Percentiles rank a stretch among this genome's conserved stretches.
These are phyloP conservation scores for Drosophila rufa DNA, from an alignment of 1,140 invertebrate genomes.

Conservation along the genomic window DNA sequence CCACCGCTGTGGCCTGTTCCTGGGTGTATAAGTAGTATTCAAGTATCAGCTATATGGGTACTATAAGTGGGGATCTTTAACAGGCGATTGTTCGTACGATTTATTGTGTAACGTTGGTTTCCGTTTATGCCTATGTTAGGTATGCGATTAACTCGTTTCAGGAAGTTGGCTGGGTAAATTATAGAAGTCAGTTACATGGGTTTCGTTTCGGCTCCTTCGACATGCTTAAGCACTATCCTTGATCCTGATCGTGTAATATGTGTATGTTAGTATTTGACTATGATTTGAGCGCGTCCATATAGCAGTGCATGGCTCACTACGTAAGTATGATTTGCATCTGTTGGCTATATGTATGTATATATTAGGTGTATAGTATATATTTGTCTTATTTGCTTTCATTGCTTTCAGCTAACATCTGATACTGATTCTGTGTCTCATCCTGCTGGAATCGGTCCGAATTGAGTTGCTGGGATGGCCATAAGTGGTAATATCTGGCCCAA, in stretches of 20 bases:
- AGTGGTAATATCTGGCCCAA: background rate
- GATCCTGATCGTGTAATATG: conserved; percentile 28
- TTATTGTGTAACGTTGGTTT: conserved; percentile 60
- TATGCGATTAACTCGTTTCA: conserved; percentile 21
- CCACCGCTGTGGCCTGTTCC: conserved; percentile 1
- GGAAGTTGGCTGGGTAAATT: conserved; percentile 50
- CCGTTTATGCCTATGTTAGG: background rate
- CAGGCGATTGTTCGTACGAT: conserved; percentile 74
- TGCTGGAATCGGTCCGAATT: background rate
- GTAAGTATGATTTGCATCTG: conserved; percentile 28
- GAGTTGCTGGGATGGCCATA: conserved; percentile 12
- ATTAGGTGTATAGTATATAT: conserved; percentile 43
- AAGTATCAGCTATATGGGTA: conserved; percentile 29
- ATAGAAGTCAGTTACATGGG: conserved; percentile 41
- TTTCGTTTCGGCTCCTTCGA: conserved; percentile 42
- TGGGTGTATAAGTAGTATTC: conserved; percentile 25
- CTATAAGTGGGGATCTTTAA: conserved; percentile 38
- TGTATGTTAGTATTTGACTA: conserved; percentile 52
- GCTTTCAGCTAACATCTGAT: conserved; percentile 77
- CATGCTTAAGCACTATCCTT: conserved; percentile 19
- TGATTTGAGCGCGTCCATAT: conserved; percentile 67
- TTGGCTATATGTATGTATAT: conserved; percentile 28
- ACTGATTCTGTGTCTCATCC: conserved; percentile 57
- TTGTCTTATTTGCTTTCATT: conserved; percentile 35
- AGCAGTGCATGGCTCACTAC: conserved; percentile 66